Conservation (phyloP, 2,797 vertebrate genomes). For the Enteromius thamalakanensis region DNA sequence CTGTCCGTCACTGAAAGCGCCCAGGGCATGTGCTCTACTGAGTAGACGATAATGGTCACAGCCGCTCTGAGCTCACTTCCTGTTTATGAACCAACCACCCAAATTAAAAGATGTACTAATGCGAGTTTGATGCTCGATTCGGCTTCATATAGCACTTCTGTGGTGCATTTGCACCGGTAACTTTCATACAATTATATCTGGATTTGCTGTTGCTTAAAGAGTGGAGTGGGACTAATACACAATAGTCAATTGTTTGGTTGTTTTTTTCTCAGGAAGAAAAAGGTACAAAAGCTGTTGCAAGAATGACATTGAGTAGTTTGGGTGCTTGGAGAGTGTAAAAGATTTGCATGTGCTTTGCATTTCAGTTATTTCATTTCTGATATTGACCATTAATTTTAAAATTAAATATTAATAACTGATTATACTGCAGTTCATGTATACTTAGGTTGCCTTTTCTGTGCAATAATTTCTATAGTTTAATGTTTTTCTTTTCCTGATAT, state of each 20-base stretch:
- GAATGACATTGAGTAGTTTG: background rate
- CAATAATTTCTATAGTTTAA: background rate
- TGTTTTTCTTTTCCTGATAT: background rate
- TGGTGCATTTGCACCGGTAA: background rate
- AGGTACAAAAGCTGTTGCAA: background rate
- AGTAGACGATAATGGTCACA: conserved; percentile 38
- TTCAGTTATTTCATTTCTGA: background rate
- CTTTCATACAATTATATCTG: background rate
- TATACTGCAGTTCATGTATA: background rate
- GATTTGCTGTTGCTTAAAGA: background rate
- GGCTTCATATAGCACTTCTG: background rate
- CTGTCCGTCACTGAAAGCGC: conserved; percentile 41
- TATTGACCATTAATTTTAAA: background rate
- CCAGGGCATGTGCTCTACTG: conserved; percentile 50
- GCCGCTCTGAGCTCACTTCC: conserved; percentile 32
- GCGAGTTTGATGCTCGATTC: background rate
- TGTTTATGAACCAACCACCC: conserved; percentile 9
- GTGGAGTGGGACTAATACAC: background rate
- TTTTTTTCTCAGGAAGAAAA: background rate
- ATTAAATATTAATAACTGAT: background rate
- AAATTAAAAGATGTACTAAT: conserved; percentile 9
- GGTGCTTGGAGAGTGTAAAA: background rate
- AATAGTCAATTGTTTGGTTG: background rate
- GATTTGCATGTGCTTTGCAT: background rate
- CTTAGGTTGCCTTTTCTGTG: background rate